Evolutionary conservation across 2,797 vertebrate species (phyloP).

Genomic region (Triplophysa yarkandensis): DNA sequence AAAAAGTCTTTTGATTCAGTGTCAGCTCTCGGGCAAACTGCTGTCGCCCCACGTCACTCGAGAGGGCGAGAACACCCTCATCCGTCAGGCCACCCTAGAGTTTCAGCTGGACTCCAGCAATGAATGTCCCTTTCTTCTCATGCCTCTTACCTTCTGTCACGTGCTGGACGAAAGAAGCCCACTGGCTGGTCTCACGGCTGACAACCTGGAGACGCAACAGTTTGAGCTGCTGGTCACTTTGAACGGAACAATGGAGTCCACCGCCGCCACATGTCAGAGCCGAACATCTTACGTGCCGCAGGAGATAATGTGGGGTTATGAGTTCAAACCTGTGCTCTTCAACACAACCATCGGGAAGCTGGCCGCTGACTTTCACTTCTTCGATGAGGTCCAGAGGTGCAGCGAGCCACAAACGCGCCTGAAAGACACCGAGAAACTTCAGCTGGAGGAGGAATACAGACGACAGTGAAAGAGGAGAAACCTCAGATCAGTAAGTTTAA

Average conservation of each 20-base stretch:
- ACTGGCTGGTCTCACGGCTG: constrained; percentile 82
- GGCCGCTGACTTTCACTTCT: constrained; percentile 90
- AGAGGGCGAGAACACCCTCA: constrained; percentile 89
- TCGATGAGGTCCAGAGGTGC: constrained; percentile 85
- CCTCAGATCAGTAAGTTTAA: background rate
- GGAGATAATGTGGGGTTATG: constrained; percentile 93
- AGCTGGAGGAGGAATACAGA: constrained; percentile 84
- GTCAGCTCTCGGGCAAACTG: constrained; percentile 91
- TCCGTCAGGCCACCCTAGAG: constrained; percentile 87
- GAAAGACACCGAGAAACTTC: constrained; percentile 82
- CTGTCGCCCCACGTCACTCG: constrained; percentile 85
- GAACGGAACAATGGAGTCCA: constrained; percentile 94
- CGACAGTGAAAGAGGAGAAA: constrained; percentile 72
- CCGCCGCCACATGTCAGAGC: constrained; percentile 92
- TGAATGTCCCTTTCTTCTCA: constrained; percentile 92
- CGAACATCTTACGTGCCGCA: constrained; percentile 91
- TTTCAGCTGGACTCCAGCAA: constrained; percentile 85
- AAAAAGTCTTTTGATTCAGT: constrained; percentile 94
- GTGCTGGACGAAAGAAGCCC: constrained; percentile 89
- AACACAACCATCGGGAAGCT: constrained; percentile 83
- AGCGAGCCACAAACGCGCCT: constrained; percentile 69
- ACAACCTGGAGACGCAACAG: constrained; percentile 81
- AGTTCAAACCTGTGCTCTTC: constrained; percentile 90
- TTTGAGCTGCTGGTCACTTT: constrained; percentile 95
- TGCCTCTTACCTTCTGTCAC: constrained; percentile 95